These are phyloP conservation scores for Poeciliopsis gracilis DNA, from an alignment of 2,797 vertebrate genomes.

Conservation along the genomic window DNA sequence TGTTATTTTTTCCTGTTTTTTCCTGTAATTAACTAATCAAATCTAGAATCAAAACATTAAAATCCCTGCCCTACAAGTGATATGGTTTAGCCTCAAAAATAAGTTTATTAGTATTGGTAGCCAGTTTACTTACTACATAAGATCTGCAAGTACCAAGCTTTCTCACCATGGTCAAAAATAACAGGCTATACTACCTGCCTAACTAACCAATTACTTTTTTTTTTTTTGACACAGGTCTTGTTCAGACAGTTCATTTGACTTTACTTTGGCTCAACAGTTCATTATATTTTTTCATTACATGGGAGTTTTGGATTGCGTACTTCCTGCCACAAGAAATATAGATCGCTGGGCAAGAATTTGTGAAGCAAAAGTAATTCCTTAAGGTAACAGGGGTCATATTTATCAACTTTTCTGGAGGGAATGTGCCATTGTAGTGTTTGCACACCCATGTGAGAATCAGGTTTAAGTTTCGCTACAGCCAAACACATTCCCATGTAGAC, in stretches of 20 bases:
- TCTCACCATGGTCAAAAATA: not conserved
- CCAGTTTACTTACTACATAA: not conserved
- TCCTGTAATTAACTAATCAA: not conserved
- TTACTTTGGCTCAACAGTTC: not conserved
- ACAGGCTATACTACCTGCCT: not conserved
- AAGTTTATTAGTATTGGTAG: not conserved
- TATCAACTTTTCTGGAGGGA: slow-evolving; percentile 35
- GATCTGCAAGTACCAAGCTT: not conserved
- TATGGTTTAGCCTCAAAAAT: no score
- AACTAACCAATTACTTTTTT: not conserved
- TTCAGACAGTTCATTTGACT: not conserved
- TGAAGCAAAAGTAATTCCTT: slow-evolving; percentile 82
- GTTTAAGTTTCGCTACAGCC: slow-evolving; percentile 66
- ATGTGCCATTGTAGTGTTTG: slow-evolving; percentile 56
- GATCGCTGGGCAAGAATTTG: slow-evolving; percentile 73
- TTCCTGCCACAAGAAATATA: slow-evolving; percentile 80
- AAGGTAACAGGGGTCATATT: slow-evolving; percentile 79
- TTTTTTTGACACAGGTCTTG: not conserved
- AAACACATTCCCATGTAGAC: slow-evolving; percentile 86
- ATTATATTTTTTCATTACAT: slow-evolving; percentile 36
- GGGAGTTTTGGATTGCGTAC: slow-evolving; percentile 60
- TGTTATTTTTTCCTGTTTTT: not conserved
- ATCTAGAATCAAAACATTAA: no score
- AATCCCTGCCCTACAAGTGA: not conserved
- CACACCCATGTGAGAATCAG: slow-evolving; percentile 75